Evolutionary conservation across 2,888 invertebrate species (phyloP), one percentile per base, ranked within the genome.

Genomic region (Enchytraeus crypticus): DNA sequence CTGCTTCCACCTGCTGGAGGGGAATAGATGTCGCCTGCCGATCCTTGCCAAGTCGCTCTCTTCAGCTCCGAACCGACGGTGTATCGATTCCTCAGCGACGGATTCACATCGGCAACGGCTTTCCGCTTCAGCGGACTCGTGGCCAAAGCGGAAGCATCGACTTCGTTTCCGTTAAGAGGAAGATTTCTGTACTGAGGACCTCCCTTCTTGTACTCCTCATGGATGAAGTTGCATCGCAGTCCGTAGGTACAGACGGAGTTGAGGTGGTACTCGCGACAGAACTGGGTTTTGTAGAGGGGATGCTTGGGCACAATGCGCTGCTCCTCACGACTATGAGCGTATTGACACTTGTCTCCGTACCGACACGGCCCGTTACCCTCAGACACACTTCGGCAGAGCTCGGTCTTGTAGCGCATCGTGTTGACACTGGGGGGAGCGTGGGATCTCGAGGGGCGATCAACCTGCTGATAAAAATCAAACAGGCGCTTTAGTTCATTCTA

Each of bases 191-290:
- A n/a, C n/a, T n/a, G n/a, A n/a, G n/a, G n/a, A n/a, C 26, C 55
- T 11, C 23, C 38, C 34, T 38, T 21, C 26, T 18, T 55, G 5
- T 26, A 0, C 26, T 45, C 77, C 81, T 95, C 93, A 84, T 97
- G 97, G 64, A 97, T 91, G 81, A 97, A 97, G 81, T 97, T 96
- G 80, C 97, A 97, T 63, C 96, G 85, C 1, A 93, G 92, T 8
- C 97, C 97, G 81, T 98, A 97, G 4, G 96, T 96, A 78, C 97
- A 97, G 81, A 95, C 92, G 46, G 96, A 97, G 62, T 90, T 89
- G 62, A 92, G 91, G 82, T 96, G 95, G 83, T 89, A 95, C 65
- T 92, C 92, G 77, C 90, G 88, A 82, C 92, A 93, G 71, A 89
- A 84, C 81, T 92, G 93, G 59, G 95, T 96, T 84, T 97, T 98